A percentile compares a stretch with the other conserved stretches of the same genome.
Conservation (phyloP, 2,113 vertebrate genomes). For the Chloroceryle aenea region DNA sequence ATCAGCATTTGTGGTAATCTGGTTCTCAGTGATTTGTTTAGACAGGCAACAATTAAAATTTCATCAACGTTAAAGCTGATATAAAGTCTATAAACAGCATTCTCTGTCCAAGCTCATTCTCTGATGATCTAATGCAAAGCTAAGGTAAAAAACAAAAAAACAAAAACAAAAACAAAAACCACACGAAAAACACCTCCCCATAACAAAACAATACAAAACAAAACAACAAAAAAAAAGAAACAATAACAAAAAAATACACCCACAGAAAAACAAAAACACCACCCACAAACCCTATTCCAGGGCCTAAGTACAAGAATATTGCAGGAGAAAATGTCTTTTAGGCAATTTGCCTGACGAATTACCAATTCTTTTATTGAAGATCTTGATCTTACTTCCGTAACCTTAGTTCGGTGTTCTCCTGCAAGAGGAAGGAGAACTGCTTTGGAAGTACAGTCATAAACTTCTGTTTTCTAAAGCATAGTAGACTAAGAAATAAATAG, state of each 20-base stretch:
- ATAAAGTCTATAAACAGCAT: background rate
- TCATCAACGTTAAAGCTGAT: slow-evolving; percentile 21
- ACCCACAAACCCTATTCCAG: background rate
- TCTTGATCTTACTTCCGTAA: slow-evolving; percentile 22
- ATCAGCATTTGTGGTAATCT: background rate
- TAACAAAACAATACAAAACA: too few relatives aligned
- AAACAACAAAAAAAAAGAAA: too few relatives aligned
- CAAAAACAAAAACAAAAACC: too few relatives aligned
- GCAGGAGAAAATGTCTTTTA: background rate
- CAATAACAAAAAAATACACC: too few relatives aligned
- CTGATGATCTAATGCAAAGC: background rate
- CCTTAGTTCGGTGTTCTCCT: slow-evolving; percentile 51
- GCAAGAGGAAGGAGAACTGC: background rate
- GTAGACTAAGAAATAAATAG: background rate
- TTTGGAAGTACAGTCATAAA: background rate
- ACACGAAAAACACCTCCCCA: too few relatives aligned
- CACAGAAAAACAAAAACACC: too few relatives aligned
- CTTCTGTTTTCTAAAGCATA: background rate
- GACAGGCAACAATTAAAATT: background rate
- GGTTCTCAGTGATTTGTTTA: background rate
- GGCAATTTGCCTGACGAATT: background rate
- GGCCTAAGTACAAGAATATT: slow-evolving; percentile 9
- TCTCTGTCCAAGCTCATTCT: background rate
- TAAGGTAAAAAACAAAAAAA: background rate
- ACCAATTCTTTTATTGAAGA: background rate